phyloP scores from a whole-genome alignment of 2,113 vertebrate genomes.

The Lepisosteus osseus region DNA sequence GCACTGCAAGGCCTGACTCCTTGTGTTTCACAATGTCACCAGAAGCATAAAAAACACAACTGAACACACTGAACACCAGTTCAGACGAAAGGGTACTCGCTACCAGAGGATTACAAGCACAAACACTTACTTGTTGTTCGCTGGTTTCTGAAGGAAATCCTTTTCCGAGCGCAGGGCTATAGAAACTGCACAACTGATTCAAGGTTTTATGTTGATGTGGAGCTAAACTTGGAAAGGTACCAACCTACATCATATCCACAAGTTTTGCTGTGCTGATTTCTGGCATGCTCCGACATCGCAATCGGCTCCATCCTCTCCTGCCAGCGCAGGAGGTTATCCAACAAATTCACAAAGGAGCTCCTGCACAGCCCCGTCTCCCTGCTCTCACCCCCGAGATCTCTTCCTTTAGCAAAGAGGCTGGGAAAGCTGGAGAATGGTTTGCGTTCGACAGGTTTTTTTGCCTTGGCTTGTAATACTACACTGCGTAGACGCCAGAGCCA shows the following conservation, averaged over 20 bases:
- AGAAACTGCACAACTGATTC: conserved; percentile 1
- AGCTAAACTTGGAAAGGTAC: background rate
- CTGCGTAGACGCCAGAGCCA: background rate
- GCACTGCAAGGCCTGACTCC: too few species aligned
- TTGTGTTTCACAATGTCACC: too few species aligned
- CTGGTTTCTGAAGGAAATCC: conserved; percentile 11
- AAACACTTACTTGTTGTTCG: conserved; percentile 5
- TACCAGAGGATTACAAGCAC: background rate
- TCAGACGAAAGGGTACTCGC: too few species aligned
- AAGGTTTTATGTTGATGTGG: background rate
- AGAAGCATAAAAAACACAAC: too few species aligned
- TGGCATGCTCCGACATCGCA: background rate
- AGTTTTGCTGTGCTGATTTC: background rate
- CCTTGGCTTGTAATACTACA: background rate
- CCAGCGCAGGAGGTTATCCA: background rate
- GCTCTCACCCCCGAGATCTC: too few species aligned
- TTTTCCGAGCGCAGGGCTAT: background rate
- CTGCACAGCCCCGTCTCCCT: background rate
- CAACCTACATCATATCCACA: background rate
- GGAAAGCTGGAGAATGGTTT: background rate
- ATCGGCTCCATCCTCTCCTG: background rate
- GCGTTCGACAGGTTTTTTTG: background rate
- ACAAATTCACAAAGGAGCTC: background rate
- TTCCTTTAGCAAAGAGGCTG: too few species aligned
- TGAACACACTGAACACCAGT: too few species aligned